A percentile compares a stretch with the other conserved stretches of the same genome.
Conservation (phyloP, 2,113 vertebrate species). For the Suricata suricatta region DNA sequence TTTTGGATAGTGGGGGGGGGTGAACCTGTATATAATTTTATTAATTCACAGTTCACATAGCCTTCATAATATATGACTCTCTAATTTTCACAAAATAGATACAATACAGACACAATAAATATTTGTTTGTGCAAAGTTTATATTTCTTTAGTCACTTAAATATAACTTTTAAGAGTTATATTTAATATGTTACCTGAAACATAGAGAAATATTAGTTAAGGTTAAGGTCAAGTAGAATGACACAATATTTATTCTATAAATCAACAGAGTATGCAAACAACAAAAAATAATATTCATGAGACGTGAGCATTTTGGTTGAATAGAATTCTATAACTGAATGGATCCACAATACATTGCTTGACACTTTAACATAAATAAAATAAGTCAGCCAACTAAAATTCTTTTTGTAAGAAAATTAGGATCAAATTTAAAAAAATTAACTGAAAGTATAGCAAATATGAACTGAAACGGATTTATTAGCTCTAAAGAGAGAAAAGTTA, state of each 20-base stretch:
- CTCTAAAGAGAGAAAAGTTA: not conserved
- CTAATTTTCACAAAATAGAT: not conserved
- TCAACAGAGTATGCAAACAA: not conserved
- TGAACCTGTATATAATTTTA: not conserved
- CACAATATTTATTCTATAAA: not conserved
- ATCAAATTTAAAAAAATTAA: not conserved
- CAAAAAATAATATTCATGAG: not conserved
- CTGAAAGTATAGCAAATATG: not conserved
- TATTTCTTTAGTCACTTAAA: not conserved
- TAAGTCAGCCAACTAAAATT: not conserved
- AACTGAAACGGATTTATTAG: not conserved
- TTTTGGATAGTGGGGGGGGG: not conserved
- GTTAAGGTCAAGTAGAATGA: not conserved
- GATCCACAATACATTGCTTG: not conserved
- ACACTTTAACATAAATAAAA: constrained; percentile 17
- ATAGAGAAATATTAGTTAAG: not conserved
- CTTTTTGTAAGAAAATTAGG: not conserved
- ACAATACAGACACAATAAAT: not conserved
- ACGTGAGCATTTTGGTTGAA: not conserved
- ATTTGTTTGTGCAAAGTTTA: not conserved
- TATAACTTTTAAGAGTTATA: not conserved
- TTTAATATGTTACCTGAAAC: not conserved
- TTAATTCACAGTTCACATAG: not conserved
- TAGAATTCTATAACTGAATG: not conserved
- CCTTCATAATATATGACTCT: not conserved